Base-by-base conservation (phyloP, 2,888 invertebrate genomes). In the Microctonus brassicae region DNA sequence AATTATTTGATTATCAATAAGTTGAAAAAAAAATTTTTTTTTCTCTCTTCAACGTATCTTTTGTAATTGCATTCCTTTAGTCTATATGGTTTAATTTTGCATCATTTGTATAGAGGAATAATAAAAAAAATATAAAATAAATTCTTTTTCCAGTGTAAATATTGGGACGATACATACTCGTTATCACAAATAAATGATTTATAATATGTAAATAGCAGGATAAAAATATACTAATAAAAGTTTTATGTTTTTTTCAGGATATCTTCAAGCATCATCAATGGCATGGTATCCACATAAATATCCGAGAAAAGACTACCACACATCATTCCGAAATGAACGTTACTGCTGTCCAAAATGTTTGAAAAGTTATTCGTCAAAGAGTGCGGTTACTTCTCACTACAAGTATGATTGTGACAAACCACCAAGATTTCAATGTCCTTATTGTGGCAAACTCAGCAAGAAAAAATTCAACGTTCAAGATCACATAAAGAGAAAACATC, bases 381-480 rank as follows among this genome's bases (percentile, higher is more conserved):
- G 67, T 42, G 67, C 67, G 5, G 67, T 68, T 17, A 68, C 42
- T 11, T 39, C 67, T 6, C 87, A 87, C 64, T 78, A 81, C 53
- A 77, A 80, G 29, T 81, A 84, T 78, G 80, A 82, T 33, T 84
- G 84, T 70, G 83, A 82, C 29, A 82, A 85, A 79, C 84, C 82
- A 26, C 84, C 87, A 13, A 81, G 84, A 75, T 87, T 86, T 72
- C 80, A 83, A 73, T 88, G 88, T 71, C 84, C 84, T 0, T 81
- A 84, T 69, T 88, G 88, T 76, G 79, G 80, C 29, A 81, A 84
- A 70, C 75, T 79, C 4, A 81, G 81, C 58, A 82, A 83, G 66
- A 82, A 82, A 47, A 78, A 79, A 11, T 81, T 82, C 73, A 82
- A 83, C 69, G 76, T 84, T 74, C 83, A 83, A 68, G 80, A 81